Conservation (phyloP, 2,888 invertebrate genomes). For the Ischnura elegans region DNA sequence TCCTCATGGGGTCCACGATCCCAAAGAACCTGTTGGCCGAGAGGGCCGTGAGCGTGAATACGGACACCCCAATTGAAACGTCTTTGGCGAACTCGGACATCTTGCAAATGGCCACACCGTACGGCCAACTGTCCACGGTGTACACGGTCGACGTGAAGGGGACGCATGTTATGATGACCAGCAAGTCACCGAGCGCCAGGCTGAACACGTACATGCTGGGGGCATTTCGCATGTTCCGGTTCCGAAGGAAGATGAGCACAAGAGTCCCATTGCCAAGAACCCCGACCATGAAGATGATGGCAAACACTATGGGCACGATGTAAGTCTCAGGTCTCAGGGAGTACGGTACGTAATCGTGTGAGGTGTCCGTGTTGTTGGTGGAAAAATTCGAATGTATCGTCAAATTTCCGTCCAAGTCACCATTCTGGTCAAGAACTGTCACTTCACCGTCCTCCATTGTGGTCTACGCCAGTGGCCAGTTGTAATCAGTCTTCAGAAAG, state of each 20-base stretch:
- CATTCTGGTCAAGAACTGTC: background rate
- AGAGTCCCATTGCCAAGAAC: slow-evolving; percentile 91
- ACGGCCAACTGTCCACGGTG: slow-evolving; percentile 93
- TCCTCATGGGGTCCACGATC: slow-evolving; percentile 92
- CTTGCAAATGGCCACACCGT: slow-evolving; percentile 89
- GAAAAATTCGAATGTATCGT: background rate
- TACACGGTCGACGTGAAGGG: slow-evolving; percentile 93
- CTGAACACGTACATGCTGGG: slow-evolving; percentile 88
- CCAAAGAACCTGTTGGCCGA: slow-evolving; percentile 95
- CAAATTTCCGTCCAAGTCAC: background rate
- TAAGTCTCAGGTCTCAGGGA: slow-evolving; percentile 87
- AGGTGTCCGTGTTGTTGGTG: background rate
- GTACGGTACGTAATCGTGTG: slow-evolving; percentile 82
- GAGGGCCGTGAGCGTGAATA: slow-evolving; percentile 94
- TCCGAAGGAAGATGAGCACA: slow-evolving; percentile 88
- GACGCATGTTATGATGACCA: slow-evolving; percentile 89
- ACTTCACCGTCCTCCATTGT: background rate
- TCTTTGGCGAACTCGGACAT: slow-evolving; percentile 91
- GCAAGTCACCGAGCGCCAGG: slow-evolving; percentile 80
- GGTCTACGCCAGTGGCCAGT: background rate
- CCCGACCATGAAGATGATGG: slow-evolving; percentile 89
- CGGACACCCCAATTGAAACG: slow-evolving; percentile 94
- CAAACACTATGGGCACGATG: slow-evolving; percentile 89
- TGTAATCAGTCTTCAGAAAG: background rate
- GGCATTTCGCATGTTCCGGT: slow-evolving; percentile 90